These are phyloP conservation scores for Vespertilio murinus DNA, from an alignment of 2,797 vertebrate genomes.

Conservation along the genomic window DNA sequence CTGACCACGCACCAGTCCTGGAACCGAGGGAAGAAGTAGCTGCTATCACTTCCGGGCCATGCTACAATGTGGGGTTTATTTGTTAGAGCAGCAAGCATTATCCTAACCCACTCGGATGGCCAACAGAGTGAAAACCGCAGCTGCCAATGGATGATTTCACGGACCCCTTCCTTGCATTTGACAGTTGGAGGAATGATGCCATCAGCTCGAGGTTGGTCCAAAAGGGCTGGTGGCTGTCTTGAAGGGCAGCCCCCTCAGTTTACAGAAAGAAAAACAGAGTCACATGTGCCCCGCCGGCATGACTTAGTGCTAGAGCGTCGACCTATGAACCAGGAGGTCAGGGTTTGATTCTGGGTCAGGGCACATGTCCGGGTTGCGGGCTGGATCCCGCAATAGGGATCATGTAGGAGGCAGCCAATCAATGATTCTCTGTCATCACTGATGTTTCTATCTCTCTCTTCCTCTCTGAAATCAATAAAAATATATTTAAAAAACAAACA, in stretches of 20 bases:
- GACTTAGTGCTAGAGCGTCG: too few relatives aligned
- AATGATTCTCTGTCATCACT: too few relatives aligned
- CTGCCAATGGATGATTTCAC: accelerated
- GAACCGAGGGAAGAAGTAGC: background rate
- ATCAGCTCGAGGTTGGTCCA: background rate
- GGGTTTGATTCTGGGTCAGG: too few relatives aligned
- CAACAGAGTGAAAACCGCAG: background rate
- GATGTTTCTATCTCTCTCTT: too few relatives aligned
- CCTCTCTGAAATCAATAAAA: too few relatives aligned
- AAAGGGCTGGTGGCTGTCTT: background rate
- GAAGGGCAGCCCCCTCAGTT: background rate
- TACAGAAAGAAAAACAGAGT: background rate
- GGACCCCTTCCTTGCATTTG: background rate
- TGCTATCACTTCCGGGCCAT: background rate
- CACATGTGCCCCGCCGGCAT: too few relatives aligned
- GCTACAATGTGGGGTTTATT: accelerated
- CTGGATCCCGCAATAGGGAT: too few relatives aligned
- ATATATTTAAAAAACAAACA: too few relatives aligned
- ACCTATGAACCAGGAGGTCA: too few relatives aligned
- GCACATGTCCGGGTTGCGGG: too few relatives aligned
- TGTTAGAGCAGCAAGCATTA: background rate
- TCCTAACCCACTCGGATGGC: background rate
- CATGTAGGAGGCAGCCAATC: too few relatives aligned
- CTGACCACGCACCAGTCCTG: accelerated
- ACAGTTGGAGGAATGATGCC: background rate